phyloP scores from a whole-genome alignment of 2,113 vertebrate genomes.

The Falcunculus frontatus region DNA sequence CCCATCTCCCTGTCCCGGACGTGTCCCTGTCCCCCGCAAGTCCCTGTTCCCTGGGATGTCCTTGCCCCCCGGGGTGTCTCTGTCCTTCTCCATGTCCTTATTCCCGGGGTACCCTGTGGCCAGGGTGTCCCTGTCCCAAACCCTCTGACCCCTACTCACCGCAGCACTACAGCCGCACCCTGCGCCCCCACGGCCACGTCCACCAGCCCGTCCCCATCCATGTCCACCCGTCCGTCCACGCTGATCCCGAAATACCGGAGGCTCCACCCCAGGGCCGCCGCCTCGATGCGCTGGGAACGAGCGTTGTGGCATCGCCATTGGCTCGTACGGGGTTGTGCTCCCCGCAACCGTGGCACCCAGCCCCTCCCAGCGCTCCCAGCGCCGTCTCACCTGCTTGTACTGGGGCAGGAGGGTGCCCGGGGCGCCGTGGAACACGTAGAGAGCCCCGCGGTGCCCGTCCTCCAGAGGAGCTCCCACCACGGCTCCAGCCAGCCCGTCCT shows the following conservation, averaged over 20 bases:
- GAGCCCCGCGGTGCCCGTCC: constrained; percentile 86
- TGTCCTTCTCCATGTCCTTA: neutral
- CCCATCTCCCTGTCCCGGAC: neutral
- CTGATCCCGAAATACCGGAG: constrained; percentile 95
- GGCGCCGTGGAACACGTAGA: constrained; percentile 87
- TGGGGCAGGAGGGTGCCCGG: constrained; percentile 72
- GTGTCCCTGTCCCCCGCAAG: neutral
- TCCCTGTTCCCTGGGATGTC: neutral
- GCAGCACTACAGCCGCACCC: constrained; percentile 84
- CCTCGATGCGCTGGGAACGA: constrained; percentile 79
- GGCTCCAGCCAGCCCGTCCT: constrained; percentile 82
- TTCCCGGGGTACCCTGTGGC: too few relatives aligned
- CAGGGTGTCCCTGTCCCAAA: neutral
- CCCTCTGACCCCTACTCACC: constrained; percentile 63
- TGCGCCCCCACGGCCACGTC: constrained; percentile 91
- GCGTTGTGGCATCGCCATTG: rapidly evolving
- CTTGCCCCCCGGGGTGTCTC: neutral
- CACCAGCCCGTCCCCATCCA: constrained; percentile 86
- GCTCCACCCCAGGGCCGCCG: constrained; percentile 68
- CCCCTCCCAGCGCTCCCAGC: neutral
- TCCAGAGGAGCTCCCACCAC: constrained; percentile 90
- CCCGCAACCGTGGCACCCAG: neutral
- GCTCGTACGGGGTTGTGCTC: neutral
- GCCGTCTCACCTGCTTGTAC: constrained; percentile 77
- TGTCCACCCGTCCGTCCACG: constrained; percentile 81